Evolutionary conservation across 2,797 vertebrate genomes (phyloP).

Genomic region (Pipistrellus pipistrellus): DNA sequence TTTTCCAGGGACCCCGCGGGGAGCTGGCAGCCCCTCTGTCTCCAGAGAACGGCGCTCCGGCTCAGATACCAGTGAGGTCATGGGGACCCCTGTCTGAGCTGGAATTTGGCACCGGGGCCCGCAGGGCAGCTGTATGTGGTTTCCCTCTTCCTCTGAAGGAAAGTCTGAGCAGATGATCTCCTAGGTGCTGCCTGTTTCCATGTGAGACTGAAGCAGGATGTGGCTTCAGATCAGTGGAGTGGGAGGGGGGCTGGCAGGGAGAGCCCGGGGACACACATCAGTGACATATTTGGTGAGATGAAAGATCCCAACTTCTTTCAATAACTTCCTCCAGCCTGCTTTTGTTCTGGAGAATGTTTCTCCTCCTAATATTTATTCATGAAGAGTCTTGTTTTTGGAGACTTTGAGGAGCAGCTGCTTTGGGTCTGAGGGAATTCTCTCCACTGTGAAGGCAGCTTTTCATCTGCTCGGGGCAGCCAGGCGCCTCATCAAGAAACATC

Average conservation of each 20-base stretch:
- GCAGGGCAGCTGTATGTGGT: constrained; percentile 78
- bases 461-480: constrained; percentile 78
- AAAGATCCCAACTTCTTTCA: constrained; percentile 82
- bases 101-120: constrained; percentile 71
- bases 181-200: constrained; percentile 63
- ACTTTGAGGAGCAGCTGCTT: constrained; percentile 85
- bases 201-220: constrained; percentile 64
- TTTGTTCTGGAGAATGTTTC: constrained; percentile 84
- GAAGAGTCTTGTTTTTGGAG: constrained; percentile 85
- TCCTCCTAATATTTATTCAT: constrained; percentile 87
- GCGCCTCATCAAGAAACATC: constrained; percentile 80
- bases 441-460: constrained; percentile 83
- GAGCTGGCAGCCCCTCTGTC: background rate
- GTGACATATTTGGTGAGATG: constrained; percentile 81
- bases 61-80: constrained; percentile 62
- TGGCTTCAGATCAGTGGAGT: constrained; percentile 70
- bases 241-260: constrained; percentile 30
- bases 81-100: constrained; percentile 21
- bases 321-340: constrained; percentile 81
- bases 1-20: background rate
- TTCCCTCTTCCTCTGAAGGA: constrained; percentile 81
- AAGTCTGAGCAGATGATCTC: constrained; percentile 79
- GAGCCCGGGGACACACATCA: constrained; percentile 43
- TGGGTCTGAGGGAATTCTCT: constrained; percentile 85
- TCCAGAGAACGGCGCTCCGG: constrained; percentile 28